Evolutionary conservation across 2,797 vertebrate genomes (phyloP).

Genomic region (Taenioides sp.): DNA sequence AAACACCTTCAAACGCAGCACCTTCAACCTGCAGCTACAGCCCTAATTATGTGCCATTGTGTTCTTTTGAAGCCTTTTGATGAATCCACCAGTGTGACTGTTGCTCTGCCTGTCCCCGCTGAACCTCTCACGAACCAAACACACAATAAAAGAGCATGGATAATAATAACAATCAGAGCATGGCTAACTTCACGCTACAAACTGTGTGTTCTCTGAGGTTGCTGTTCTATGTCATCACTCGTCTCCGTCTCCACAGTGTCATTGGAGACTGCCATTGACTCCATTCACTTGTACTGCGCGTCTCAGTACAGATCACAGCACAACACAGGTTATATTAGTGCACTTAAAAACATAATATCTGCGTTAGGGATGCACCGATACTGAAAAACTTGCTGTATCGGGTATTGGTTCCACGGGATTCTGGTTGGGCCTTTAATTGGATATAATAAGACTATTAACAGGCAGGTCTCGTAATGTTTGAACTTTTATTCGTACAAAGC

Average conservation of each 20-base stretch:
- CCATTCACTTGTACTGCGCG: background rate
- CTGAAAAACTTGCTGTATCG: no score
- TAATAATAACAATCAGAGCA: background rate
- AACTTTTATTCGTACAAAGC: no score
- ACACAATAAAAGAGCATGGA: conserved; percentile 12
- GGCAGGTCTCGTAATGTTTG: no score
- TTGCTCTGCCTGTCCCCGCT: conserved; percentile 2
- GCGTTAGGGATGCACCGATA: no score
- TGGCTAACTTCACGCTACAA: conserved; percentile 7
- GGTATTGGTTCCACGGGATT: no score
- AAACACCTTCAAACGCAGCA: background rate
- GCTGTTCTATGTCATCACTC: conserved; percentile 10
- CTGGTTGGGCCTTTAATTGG: no score
- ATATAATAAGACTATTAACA: no score
- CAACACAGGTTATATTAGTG: conserved; percentile 3
- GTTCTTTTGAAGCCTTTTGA: conserved; percentile 6
- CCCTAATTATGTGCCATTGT: background rate
- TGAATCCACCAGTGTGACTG: background rate
- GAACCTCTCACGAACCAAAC: conserved; percentile 5
- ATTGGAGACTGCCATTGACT: conserved; percentile 1
- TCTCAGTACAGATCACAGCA: background rate
- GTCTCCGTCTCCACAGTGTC: background rate
- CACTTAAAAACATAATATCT: background rate
- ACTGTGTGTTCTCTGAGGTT: conserved; percentile 6
- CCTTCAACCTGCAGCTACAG: background rate